These are phyloP conservation scores for Actinemys pallida DNA, from an alignment of 2,113 vertebrate species.

Conservation along the genomic window DNA sequence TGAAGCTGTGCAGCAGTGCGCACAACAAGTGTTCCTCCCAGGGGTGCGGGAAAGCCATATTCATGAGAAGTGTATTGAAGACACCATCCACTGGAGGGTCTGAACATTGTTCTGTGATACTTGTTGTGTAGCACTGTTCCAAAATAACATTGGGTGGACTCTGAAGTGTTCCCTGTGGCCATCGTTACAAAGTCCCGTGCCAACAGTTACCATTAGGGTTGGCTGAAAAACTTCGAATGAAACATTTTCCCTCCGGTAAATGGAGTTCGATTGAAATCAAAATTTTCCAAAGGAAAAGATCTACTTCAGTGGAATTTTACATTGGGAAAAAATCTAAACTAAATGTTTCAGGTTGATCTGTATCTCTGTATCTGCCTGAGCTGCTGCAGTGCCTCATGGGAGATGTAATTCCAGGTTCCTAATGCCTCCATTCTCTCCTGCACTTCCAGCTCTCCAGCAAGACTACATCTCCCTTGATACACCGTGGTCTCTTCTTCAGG, in stretches of 20 bases:
- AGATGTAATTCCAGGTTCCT: neutral
- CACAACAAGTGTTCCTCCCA: neutral
- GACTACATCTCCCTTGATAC: neutral
- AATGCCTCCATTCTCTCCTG: neutral
- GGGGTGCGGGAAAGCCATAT: neutral
- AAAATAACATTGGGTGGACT: neutral
- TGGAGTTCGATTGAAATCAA: neutral
- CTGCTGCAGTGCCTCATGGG: neutral
- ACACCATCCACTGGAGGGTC: neutral
- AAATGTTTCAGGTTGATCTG: neutral
- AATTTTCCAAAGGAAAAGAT: neutral
- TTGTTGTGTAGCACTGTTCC: neutral
- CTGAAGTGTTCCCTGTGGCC: neutral
- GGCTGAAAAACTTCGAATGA: neutral
- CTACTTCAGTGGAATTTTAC: neutral
- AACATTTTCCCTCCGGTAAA: neutral
- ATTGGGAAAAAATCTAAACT: neutral
- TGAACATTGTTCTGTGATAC: neutral
- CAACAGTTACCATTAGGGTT: neutral
- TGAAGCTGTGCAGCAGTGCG: neutral
- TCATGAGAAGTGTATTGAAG: neutral
- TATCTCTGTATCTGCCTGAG: neutral
- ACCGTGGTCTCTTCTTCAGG: neutral
- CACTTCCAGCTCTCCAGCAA: neutral
- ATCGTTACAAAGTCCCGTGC: neutral